A percentile compares a stretch with the other conserved stretches of the same genome.
These are phyloP conservation scores for Lepidocolaptes lacrymiger DNA, from an alignment of 2,797 vertebrate species.

Conservation along the genomic window DNA sequence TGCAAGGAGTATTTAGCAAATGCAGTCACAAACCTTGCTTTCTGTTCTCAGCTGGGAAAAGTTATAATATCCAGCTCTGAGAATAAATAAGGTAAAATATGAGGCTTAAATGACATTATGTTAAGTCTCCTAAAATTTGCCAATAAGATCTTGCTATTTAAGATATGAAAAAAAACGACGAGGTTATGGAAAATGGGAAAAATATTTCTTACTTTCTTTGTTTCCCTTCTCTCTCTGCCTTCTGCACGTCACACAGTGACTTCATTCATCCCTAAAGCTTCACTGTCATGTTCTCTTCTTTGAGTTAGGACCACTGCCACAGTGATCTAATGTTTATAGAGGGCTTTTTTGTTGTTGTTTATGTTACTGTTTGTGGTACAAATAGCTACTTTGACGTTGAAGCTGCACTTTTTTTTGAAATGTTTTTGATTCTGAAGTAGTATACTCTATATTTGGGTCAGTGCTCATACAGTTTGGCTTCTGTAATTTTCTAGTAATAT, in stretches of 20 bases:
- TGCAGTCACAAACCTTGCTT: background rate
- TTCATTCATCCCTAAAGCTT: background rate
- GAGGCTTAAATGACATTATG: background rate
- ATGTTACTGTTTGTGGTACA: background rate
- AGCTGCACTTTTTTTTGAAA: background rate
- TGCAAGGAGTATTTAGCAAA: background rate
- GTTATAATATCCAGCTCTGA: background rate
- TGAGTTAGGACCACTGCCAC: background rate
- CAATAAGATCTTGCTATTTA: background rate
- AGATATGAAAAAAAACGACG: background rate
- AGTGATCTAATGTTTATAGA: background rate
- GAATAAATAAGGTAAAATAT: background rate
- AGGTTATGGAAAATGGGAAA: background rate
- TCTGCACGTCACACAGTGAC: background rate
- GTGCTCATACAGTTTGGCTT: background rate
- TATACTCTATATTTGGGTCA: background rate
- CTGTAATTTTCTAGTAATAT: background rate
- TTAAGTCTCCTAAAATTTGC: background rate
- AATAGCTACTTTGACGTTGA: constrained; percentile 21
- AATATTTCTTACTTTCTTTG: background rate
- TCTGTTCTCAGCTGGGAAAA: background rate
- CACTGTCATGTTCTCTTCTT: background rate
- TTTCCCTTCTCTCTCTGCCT: background rate
- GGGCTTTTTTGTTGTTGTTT: background rate
- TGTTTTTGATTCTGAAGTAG: background rate